These are phyloP conservation scores for Seriola aureovittata DNA, from an alignment of 2,113 vertebrate genomes.

Conservation along the genomic window DNA sequence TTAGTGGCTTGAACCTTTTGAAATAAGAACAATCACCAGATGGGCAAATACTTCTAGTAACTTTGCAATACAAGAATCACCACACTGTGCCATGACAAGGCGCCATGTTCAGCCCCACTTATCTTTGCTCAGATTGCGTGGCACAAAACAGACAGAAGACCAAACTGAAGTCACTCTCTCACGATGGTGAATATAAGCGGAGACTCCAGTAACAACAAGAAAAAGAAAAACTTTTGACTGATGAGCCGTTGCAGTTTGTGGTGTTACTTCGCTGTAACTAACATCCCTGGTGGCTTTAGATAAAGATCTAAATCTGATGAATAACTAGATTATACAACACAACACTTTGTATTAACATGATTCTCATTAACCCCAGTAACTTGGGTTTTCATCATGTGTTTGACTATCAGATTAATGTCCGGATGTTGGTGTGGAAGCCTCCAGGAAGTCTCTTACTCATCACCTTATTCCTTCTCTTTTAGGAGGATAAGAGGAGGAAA, in stretches of 20 bases:
- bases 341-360: background rate
- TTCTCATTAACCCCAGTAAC: background rate
- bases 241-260: too few relatives aligned
- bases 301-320: background rate
- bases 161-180: background rate
- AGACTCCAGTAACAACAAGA: too few relatives aligned
- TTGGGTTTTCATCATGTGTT: background rate
- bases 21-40: background rate
- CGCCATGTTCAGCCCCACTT: background rate
- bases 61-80: background rate
- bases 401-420: conserved; percentile 23
- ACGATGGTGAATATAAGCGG: background rate
- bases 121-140: background rate
- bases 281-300: background rate
- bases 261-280: background rate
- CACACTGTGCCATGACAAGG: background rate
- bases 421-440: conserved; percentile 2
- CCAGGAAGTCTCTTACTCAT: background rate
- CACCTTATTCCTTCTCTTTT: background rate
- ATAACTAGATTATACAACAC: background rate
- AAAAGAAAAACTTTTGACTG: too few relatives aligned
- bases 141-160: background rate
- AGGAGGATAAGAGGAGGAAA: background rate
- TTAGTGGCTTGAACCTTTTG: too few relatives aligned
- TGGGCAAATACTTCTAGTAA: background rate